Base-by-base conservation (phyloP, 2,797 vertebrate genomes). In the Pseudocheirus occidentalis region DNA sequence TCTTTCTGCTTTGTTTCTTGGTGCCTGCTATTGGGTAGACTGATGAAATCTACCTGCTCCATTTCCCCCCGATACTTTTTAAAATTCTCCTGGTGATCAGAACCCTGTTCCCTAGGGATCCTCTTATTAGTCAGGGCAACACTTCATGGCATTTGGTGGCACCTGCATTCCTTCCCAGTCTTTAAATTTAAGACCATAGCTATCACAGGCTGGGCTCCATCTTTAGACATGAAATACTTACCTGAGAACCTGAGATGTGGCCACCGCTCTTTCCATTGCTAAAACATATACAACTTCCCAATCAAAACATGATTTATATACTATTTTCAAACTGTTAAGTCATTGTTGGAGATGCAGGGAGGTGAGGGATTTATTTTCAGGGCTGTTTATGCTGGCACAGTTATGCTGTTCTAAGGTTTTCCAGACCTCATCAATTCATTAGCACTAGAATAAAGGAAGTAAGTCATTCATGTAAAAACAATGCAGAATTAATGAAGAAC, bases 341-440 rank as follows among this genome's bases (percentile, higher is more conserved):
- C 97, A 93, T 95, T 96, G 91, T 91, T 98, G 95, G 92, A 92
- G n/a, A 66, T 93, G 90, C 96, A 59, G 54, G 97, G 93, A 14
- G 24, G 94, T 87, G 73, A 87, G 31, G 73, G 40, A 87, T 87
- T 87, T 87, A 50, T 87, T 50, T 50, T 87, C 73, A 87, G 73
- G 0, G 94, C 0, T 97, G 93, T 98, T 98, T 97, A n/a, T 94
- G 89, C 96, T 98, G 97, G 96, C 94, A 46, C 21, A 94, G 94
- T 95, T 93, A n/a, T 90, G 89, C 46, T 89, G 92, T 91, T 92
- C 91, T 96, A 92, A 97, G n/a, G 73, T 97, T 95, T 97, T 97
- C 96, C 97, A 98, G 34, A 92, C 92, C 31, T 94, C 29, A 94
- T 13, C 55, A 93, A n/a, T 95, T 97, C 59, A 90, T 95, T 97